These are phyloP conservation scores for Tamandua tetradactyla DNA, from an alignment of 2,797 vertebrate species.

Conservation along the genomic window DNA sequence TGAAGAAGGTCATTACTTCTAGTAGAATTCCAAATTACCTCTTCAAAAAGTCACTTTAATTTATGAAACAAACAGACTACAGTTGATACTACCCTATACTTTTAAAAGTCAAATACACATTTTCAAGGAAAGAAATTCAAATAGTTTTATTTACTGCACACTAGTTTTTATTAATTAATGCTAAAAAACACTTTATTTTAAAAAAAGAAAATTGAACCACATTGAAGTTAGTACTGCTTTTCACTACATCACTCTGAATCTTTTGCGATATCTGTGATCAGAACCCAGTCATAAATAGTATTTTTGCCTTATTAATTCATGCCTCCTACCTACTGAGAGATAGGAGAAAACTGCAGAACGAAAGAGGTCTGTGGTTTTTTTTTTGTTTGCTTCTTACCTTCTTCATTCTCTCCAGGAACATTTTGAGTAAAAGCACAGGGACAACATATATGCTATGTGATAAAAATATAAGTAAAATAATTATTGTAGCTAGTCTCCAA, in stretches of 20 bases:
- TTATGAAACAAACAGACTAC: background rate
- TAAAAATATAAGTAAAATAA: background rate
- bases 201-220: background rate
- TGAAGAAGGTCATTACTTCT: background rate
- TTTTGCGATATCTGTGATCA: background rate
- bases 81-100: background rate
- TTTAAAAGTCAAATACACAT: background rate
- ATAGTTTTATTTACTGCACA: background rate
- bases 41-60: background rate
- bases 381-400: background rate
- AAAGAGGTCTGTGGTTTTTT: background rate
- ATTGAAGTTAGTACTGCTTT: background rate
- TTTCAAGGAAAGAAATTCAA: background rate
- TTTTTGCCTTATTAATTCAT: background rate
- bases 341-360: background rate
- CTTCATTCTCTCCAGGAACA: background rate
- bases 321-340: background rate
- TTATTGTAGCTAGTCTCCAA: background rate
- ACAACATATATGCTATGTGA: background rate
- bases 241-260: background rate
- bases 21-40: background rate
- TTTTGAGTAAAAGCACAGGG: background rate
- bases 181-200: background rate
- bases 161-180: background rate
- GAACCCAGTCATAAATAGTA: background rate